These are phyloP conservation scores for Hirundichthys speculiger DNA, from an alignment of 2,113 vertebrate species.

Conservation along the genomic window DNA sequence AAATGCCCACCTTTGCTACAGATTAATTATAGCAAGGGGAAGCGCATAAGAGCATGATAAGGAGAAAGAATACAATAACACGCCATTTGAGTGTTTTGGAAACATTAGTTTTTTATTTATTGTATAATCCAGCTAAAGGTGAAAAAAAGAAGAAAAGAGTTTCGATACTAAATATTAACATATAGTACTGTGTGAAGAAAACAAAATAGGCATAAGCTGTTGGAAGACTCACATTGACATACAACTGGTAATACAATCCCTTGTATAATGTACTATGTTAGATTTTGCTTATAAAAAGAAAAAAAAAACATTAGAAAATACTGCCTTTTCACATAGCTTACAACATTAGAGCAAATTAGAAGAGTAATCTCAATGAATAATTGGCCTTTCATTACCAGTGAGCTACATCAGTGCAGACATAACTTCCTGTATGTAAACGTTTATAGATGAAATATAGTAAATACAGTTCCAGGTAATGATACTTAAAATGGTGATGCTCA, in stretches of 20 bases:
- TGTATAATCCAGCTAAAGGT: constrained; percentile 6
- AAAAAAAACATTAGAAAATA: constrained; percentile 8
- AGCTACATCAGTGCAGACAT: constrained; percentile 16
- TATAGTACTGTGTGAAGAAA: background rate
- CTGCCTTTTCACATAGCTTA: background rate
- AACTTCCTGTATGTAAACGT: constrained; percentile 61
- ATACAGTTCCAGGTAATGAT: background rate
- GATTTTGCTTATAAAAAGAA: no score
- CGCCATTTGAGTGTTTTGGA: no score
- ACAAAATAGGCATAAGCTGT: no score
- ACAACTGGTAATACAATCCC: no score
- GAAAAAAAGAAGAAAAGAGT: constrained; percentile 5
- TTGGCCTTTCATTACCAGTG: constrained; percentile 39
- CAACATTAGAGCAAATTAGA: constrained; percentile 16
- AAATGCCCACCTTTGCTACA: no score
- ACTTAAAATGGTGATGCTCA: background rate
- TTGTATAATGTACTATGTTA: no score
- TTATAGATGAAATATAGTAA: constrained; percentile 9
- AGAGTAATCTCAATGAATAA: constrained; percentile 9
- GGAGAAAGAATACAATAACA: background rate
- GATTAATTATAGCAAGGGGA: no score
- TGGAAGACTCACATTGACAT: constrained; percentile 17
- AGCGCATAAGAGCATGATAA: no score
- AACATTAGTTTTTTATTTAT: constrained; percentile 18
- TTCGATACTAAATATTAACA: background rate